Conservation (phyloP, 2,797 vertebrate species). For the Yasuhikotakia modesta region DNA sequence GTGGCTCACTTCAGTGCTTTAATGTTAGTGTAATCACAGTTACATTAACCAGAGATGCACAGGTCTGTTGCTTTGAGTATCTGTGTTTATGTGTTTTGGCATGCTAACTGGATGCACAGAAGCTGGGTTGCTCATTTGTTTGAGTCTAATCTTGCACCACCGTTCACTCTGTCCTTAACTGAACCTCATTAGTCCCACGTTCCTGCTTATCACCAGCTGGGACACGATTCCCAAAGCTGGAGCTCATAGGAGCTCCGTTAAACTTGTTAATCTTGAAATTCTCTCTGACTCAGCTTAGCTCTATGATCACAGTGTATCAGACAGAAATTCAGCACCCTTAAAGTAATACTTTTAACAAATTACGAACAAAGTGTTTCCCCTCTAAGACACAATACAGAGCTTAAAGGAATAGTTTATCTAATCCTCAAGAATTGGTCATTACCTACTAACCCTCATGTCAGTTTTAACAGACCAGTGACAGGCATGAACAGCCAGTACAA, state of each 20-base stretch:
- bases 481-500: not conserved
- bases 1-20: no score
- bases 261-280: slow-evolving; percentile 1
- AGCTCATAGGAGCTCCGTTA: not conserved
- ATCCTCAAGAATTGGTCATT: no score
- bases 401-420: not conserved
- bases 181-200: slow-evolving; percentile 4
- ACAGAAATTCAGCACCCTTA: slow-evolving; percentile 15
- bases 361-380: not conserved
- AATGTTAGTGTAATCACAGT: slow-evolving; percentile 20
- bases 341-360: slow-evolving; percentile 10
- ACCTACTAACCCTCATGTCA: not conserved
- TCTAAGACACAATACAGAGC: not conserved
- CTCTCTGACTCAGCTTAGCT: slow-evolving; percentile 7
- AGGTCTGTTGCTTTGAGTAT: slow-evolving; percentile 18
- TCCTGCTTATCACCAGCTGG: slow-evolving; percentile 4
- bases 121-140: not conserved
- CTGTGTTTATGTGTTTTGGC: slow-evolving; percentile 22
- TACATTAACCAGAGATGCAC: no score
- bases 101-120: not conserved
- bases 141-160: slow-evolving; percentile 25
- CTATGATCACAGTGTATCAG: not conserved
- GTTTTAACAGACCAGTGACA: not conserved
- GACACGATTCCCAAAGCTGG: slow-evolving; percentile 19
- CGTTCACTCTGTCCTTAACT: not conserved